Conservation (phyloP, 2,797 vertebrate species). For the Sandelia bainsii region DNA sequence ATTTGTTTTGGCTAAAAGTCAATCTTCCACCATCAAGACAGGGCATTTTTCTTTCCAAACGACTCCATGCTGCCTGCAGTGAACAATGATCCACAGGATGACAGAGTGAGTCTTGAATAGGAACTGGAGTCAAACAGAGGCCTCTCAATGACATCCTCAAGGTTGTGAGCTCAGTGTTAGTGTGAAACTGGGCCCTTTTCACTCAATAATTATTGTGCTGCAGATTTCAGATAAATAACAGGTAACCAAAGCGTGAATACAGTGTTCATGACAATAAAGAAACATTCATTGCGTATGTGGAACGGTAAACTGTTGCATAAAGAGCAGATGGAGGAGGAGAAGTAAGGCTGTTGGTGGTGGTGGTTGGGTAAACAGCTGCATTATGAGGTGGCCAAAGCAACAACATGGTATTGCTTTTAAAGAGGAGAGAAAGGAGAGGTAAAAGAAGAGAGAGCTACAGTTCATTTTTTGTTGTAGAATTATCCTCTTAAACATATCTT, state of each 20-base stretch:
- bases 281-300: constrained; percentile 11
- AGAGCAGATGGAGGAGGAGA: constrained; percentile 18
- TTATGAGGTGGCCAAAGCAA: constrained; percentile 69
- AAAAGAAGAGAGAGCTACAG: constrained; percentile 18
- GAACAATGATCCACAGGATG: constrained; percentile 71
- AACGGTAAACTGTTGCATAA: constrained; percentile 32
- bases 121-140: constrained; percentile 65
- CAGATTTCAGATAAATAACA: constrained; percentile 16
- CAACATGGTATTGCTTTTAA: constrained; percentile 73
- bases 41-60: constrained; percentile 72
- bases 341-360: neutral
- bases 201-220: constrained; percentile 39
- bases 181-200: constrained; percentile 59
- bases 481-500: too few relatives aligned
- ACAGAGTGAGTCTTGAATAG: constrained; percentile 74
- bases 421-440: constrained; percentile 45
- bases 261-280: neutral
- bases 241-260: constrained; percentile 27
- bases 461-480: too few relatives aligned
- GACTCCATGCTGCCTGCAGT: constrained; percentile 54
- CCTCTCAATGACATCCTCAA: constrained; percentile 80
- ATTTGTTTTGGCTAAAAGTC: constrained; percentile 76
- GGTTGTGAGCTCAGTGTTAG: constrained; percentile 70
- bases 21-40: constrained; percentile 67
- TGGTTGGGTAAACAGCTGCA: constrained; percentile 52